These are phyloP conservation scores for Buceros bicornis DNA, from an alignment of 2,797 vertebrate species.

Conservation along the genomic window DNA sequence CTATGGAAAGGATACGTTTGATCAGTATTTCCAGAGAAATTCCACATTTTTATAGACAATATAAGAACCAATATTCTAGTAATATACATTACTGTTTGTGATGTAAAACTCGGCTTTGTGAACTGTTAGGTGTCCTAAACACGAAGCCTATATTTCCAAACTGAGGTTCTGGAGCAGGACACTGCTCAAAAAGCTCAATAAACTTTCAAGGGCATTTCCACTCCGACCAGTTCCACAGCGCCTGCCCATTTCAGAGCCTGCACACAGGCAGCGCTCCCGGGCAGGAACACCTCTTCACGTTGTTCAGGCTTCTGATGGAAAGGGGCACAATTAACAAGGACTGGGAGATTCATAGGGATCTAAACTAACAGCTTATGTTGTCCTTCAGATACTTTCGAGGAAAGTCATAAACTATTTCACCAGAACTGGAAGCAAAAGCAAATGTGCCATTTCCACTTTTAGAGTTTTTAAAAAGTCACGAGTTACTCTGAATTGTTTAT, in stretches of 20 bases:
- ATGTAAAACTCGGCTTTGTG: background rate
- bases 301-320: background rate
- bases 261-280: background rate
- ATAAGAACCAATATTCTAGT: background rate
- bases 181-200: no score
- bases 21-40: background rate
- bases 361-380: background rate
- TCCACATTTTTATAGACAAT: background rate
- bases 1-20: background rate
- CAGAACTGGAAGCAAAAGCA: constrained; percentile 26
- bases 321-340: background rate
- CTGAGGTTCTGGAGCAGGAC: fast-evolving
- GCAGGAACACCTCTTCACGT: background rate
- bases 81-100: background rate
- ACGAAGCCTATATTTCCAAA: fast-evolving
- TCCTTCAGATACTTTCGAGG: constrained; percentile 21
- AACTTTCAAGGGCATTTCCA: background rate
- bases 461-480: constrained; percentile 48
- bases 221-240: background rate
- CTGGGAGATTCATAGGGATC: background rate
- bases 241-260: background rate
- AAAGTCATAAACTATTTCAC: constrained; percentile 28
- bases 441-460: constrained; percentile 58
- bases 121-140: background rate
- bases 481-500: constrained; percentile 65